Evolutionary conservation across 2,113 vertebrate species (phyloP).

Genomic region (Salvelinus sp.): DNA sequence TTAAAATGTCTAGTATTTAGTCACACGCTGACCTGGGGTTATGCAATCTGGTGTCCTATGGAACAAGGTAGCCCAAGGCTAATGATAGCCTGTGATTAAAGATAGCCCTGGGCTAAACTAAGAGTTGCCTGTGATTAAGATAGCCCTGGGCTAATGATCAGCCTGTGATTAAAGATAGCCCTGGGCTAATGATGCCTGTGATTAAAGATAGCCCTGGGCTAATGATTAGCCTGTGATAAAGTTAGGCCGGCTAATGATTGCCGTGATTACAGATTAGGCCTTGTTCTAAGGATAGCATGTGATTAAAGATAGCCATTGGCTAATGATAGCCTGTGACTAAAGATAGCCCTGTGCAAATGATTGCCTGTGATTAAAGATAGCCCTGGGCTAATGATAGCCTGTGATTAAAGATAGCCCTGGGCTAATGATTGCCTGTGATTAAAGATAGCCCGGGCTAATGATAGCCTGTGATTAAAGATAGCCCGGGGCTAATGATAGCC

Average conservation of each 20-base stretch:
- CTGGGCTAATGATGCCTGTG: too few relatives aligned
- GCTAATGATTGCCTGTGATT: not conserved
- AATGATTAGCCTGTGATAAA: too few relatives aligned
- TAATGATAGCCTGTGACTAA: constrained; percentile 27
- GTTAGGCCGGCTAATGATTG: not conserved
- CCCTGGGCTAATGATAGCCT: constrained; percentile 14
- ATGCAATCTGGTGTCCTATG: constrained; percentile 30
- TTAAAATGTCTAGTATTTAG: constrained; percentile 40
- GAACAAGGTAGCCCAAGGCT: constrained; percentile 30
- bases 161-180: not conserved
- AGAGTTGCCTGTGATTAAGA: too few relatives aligned
- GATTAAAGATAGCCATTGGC: constrained; percentile 31
- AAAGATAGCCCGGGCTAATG: too few relatives aligned
- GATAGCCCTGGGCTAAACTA: not conserved
- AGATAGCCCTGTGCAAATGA: constrained; percentile 14
- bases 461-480: constrained; percentile 31
- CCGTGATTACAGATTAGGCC: too few relatives aligned
- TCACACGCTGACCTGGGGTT: not conserved
- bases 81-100: constrained; percentile 34
- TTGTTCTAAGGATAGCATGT: constrained; percentile 4
- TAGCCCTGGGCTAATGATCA: too few relatives aligned
- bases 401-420: constrained; percentile 28
- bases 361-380: constrained; percentile 34
- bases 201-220: too few relatives aligned
- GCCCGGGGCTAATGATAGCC: constrained; percentile 17